phyloP scores from a whole-genome alignment of 1,140 invertebrate species.

The Campoletis sonorensis region DNA sequence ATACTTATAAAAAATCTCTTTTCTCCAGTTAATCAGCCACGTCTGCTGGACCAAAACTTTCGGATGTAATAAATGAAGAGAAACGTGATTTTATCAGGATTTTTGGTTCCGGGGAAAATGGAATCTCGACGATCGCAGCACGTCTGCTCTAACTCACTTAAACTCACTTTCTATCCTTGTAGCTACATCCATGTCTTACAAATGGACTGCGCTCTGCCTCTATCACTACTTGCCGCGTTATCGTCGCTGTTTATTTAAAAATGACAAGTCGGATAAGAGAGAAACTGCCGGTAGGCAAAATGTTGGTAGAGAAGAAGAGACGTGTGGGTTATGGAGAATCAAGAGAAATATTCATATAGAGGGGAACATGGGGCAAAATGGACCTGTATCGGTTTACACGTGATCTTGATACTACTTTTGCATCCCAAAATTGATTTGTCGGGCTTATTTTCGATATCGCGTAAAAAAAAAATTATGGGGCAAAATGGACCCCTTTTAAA shows the following conservation, averaged over 20 bases:
- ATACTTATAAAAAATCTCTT: not conserved
- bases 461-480: too few species aligned
- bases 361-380: too few species aligned
- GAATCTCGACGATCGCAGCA: not conserved
- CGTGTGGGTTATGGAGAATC: not conserved
- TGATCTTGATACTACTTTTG: too few species aligned
- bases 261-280: not conserved
- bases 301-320: not conserved
- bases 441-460: too few species aligned
- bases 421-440: too few species aligned
- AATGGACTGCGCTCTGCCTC: not conserved
- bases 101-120: not conserved
- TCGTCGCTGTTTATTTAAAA: not conserved
- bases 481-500: too few species aligned
- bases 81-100: not conserved
- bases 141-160: not conserved
- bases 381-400: too few species aligned
- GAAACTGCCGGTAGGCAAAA: not conserved
- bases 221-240: not conserved
- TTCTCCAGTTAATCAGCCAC: not conserved
- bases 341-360: too few species aligned
- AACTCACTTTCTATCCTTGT: not conserved
- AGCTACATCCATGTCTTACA: not conserved
- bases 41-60: too few species aligned
- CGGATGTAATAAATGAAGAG: not conserved